Base-by-base conservation (phyloP, 2,888 invertebrate species). In the Pandemis cinnamomeana region DNA sequence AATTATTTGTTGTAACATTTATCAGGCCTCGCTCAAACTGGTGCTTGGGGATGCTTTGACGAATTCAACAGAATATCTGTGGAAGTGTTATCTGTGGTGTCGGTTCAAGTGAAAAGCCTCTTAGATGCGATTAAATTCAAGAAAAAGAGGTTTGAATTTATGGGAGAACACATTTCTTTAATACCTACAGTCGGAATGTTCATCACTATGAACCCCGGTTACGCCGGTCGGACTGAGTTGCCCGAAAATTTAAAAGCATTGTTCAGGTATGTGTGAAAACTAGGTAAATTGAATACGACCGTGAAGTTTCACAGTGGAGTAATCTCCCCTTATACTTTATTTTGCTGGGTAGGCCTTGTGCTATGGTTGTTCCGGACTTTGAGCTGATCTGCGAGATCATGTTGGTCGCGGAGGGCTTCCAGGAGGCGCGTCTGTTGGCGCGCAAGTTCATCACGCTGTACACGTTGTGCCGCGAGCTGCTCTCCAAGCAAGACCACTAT, bases 361-460 rank as follows among this genome's bases (percentile, higher is more conserved):
- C 99, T 72, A 99, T 99, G 99, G 98, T 99, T 11, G 99, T 99
- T 13, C 99, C 99, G 0, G 99, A 99, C 91, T 98, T 98, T 89
- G 99, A 98, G 82, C 89, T 99, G 83, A 99, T 99, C 88, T 98
- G 98, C 90, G 99, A 99, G 94, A 99, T 99, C 88, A 99, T 99
- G 98, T 95, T 99, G 93, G 98, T 98, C n/a, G 98, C 98, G 5
- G 99, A 99, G 92, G 99, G 98, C 60, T 98, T 99, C 89, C 96
- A 98, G 85, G 99, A 98, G 77, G 99, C 99, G 7, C 95, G 98
- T 80, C 89, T 98, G 44, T 89, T 99, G 75, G 98, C 99, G 36
- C 95, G 98, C 78, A 99, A 99, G 92, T 99, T 99, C 89, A 98
- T 99, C 86, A 98, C 99, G 0, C 95, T 99, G 11, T 98, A 99